A percentile compares a stretch with the other conserved stretches of the same genome.
phyloP scores from a whole-genome alignment of 2,113 vertebrate genomes.

The Hylia prasina region DNA sequence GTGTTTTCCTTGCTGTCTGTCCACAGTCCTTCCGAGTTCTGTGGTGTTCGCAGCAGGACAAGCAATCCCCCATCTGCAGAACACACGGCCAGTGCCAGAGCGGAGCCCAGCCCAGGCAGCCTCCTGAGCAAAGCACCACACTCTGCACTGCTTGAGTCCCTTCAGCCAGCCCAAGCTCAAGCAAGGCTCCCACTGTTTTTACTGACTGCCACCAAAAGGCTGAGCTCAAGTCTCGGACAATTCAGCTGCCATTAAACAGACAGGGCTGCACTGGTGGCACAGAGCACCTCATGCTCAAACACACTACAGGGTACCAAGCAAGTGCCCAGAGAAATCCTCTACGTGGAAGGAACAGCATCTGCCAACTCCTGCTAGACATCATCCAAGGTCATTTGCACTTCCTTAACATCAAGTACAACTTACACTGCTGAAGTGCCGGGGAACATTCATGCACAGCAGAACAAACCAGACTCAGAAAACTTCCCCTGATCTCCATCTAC shows the following conservation, averaged over 20 bases:
- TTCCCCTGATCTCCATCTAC: background rate
- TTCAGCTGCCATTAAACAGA: background rate
- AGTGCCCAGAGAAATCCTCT: background rate
- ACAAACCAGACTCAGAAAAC: background rate
- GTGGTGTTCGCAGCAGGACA: accelerated
- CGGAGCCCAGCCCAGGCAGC: accelerated
- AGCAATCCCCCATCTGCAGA: background rate
- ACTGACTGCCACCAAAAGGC: background rate
- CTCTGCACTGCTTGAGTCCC: too few relatives aligned
- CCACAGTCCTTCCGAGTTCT: background rate
- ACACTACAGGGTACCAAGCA: background rate
- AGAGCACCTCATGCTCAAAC: background rate
- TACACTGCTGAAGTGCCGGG: background rate
- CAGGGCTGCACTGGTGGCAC: background rate
- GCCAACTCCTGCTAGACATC: background rate
- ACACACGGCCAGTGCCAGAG: background rate
- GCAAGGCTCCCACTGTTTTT: background rate
- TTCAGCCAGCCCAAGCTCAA: background rate
- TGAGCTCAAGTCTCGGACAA: background rate
- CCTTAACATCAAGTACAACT: background rate
- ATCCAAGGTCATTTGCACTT: background rate
- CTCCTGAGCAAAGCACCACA: background rate
- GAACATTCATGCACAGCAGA: background rate
- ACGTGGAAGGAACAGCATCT: background rate
- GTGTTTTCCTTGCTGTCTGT: background rate